Evolutionary conservation across 2,888 invertebrate species (phyloP).

Genomic region (Mesodorylaimus sp.): DNA sequence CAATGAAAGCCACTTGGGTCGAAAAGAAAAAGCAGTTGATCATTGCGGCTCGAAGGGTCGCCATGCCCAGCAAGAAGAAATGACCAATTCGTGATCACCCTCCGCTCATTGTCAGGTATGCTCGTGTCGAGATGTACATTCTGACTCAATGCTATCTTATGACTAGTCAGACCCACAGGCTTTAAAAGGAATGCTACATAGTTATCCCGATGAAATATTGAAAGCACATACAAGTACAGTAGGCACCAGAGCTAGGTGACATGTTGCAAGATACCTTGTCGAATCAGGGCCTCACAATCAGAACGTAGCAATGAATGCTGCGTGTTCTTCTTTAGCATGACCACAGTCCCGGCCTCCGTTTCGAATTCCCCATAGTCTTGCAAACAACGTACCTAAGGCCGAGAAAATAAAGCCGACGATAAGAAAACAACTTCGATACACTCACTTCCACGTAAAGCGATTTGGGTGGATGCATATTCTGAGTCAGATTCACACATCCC

Average conservation of each 20-base stretch:
- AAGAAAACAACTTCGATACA: neutral
- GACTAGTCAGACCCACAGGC: too few relatives aligned
- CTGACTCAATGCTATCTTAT: too few relatives aligned
- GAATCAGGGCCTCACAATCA: constrained; percentile 23
- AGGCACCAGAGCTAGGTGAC: too few relatives aligned
- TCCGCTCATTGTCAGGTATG: too few relatives aligned
- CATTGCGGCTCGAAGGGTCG: too few relatives aligned
- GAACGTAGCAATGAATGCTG: constrained; percentile 21
- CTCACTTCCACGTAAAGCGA: constrained; percentile 69
- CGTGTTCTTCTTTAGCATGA: constrained; percentile 69
- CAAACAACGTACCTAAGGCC: constrained; percentile 47
- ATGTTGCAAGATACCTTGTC: constrained; percentile 20
- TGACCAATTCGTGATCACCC: too few relatives aligned
- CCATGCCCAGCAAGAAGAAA: too few relatives aligned
- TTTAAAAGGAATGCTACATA: too few relatives aligned
- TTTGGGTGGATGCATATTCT: constrained; percentile 46
- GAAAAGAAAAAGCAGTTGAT: too few relatives aligned
- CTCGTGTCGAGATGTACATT: too few relatives aligned
- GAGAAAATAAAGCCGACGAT: neutral
- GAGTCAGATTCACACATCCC: constrained; percentile 60
- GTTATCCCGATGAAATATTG: too few relatives aligned
- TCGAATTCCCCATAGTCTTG: constrained; percentile 82
- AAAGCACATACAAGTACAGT: neutral
- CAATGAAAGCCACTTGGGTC: too few relatives aligned
- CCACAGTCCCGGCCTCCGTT: constrained; percentile 72